Base-by-base conservation (phyloP, 2,113 vertebrate genomes). In the Merops nubicus region DNA sequence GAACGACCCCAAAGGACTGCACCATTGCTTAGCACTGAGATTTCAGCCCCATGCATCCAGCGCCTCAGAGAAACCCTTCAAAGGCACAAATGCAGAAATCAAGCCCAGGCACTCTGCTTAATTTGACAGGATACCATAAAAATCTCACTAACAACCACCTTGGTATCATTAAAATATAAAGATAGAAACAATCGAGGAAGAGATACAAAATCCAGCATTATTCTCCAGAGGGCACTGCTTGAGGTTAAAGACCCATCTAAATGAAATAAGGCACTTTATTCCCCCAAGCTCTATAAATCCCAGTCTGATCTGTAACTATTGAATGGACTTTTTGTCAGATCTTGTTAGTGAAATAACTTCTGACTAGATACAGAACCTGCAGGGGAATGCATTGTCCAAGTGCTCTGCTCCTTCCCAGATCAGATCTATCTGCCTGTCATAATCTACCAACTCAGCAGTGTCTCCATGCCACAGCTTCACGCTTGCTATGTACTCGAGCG, bases 281-380 rank as follows among this genome's bases (percentile, higher is more conserved):
- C 38, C 88, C 91, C 67, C 83, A 91, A 91, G 68, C 48, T 88
- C 53, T 51, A 81, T 86, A 95, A 94, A 96, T 83, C 85, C 70
- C 93, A 86, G 63, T 13, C 63, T 94, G 75, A 85, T 88, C 70
- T 93, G 75, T 47, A 96, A 95, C 75, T 96, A 91, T 2, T 48
- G 62, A 91, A 89, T 38, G 48, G 93, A 96, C 79, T 91, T 91
- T 92, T 89, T 91, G 91, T 96, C 91, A 89, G 82, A 94, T 89
- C 91, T 91, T 83, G 50, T 94, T 95, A 87, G 62, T 74, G 57
- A 95, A 94, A 95, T 88, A 95, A 81, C 80, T 93, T 91, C 83
- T 91, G 81, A 90, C 79, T 51, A 75, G 73, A 63, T 43, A 87
- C 50, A 88, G 91, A 95, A 84, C 83, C 69, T 79, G 67, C 0